These are phyloP conservation scores for Gopherus flavomarginatus DNA, from an alignment of 2,113 vertebrate genomes.

Conservation along the genomic window DNA sequence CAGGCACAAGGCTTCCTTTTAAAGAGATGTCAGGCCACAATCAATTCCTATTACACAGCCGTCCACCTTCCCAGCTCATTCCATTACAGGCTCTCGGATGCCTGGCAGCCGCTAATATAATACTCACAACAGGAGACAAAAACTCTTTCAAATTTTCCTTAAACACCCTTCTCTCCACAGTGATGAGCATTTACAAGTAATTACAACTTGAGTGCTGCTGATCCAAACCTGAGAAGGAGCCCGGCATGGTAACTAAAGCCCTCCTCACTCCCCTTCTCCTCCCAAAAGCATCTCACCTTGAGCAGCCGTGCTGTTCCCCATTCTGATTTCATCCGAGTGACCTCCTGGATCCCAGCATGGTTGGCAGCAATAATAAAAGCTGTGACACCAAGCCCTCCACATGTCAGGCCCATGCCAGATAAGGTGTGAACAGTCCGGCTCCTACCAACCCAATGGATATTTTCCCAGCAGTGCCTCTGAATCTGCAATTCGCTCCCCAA, in stretches of 20 bases:
- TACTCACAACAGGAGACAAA: conserved; percentile 1
- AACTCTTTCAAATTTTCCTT: background rate
- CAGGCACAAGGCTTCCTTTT: background rate
- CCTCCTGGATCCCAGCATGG: conserved; percentile 42
- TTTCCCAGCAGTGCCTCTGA: conserved; percentile 42
- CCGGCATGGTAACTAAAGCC: background rate
- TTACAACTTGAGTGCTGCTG: background rate
- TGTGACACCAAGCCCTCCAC: conserved; percentile 1
- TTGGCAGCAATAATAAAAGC: conserved; percentile 62
- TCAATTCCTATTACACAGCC: background rate
- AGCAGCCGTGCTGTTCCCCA: conserved; percentile 61
- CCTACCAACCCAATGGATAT: conserved; percentile 47
- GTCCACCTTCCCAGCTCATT: background rate
- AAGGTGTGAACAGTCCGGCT: conserved; percentile 49
- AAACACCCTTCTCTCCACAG: background rate
- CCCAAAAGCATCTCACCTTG: conserved; percentile 24
- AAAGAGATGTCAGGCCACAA: background rate
- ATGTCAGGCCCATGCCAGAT: conserved; percentile 52
- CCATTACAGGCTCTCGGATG: background rate
- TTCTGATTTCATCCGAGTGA: conserved; percentile 46
- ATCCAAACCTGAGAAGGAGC: conserved; percentile 3
- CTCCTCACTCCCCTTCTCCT: background rate
- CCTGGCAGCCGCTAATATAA: background rate
- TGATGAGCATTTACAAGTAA: conserved; percentile 3
- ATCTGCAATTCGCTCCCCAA: conserved; percentile 16